These are phyloP conservation scores for Parotocinclus haroldoi DNA, from an alignment of 2,797 vertebrate species.

Conservation along the genomic window DNA sequence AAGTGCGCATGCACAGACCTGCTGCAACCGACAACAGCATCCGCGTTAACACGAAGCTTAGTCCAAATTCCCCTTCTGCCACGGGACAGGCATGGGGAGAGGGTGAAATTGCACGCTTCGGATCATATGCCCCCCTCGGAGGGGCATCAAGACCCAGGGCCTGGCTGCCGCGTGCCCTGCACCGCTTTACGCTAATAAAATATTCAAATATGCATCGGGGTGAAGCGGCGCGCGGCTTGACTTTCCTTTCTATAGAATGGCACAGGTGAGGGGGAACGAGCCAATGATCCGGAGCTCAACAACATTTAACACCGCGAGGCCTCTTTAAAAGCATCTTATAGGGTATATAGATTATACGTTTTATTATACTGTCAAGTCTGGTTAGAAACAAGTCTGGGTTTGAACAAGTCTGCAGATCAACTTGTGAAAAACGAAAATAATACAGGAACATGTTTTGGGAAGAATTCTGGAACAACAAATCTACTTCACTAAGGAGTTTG, in stretches of 20 bases:
- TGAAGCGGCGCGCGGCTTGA: constrained; percentile 62
- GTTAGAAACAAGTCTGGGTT: too few relatives aligned
- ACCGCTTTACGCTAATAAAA: constrained; percentile 41
- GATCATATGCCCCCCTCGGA: constrained; percentile 44
- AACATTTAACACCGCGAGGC: constrained; percentile 22
- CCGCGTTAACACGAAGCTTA: background rate
- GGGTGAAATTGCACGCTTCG: constrained; percentile 43
- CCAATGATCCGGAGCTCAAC: constrained; percentile 36
- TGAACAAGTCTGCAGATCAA: too few relatives aligned
- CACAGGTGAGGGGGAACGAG: constrained; percentile 42
- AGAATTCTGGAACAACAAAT: too few relatives aligned
- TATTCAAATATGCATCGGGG: constrained; percentile 41
- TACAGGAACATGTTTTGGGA: too few relatives aligned
- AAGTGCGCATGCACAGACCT: background rate
- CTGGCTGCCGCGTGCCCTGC: constrained; percentile 43
- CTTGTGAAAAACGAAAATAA: too few relatives aligned
- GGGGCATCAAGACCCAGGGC: constrained; percentile 27
- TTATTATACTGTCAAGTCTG: too few relatives aligned
- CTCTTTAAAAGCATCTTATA: background rate
- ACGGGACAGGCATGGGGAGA: constrained; percentile 29
- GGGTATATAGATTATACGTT: too few relatives aligned
- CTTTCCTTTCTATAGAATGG: constrained; percentile 68
- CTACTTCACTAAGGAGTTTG: too few relatives aligned
- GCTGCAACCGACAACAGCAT: constrained; percentile 4
- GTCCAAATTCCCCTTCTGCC: constrained; percentile 1